Evolutionary conservation across 1,140 invertebrate species (phyloP), one percentile per base, ranked within the genome.

Genomic region (Pteromalus puparum): DNA sequence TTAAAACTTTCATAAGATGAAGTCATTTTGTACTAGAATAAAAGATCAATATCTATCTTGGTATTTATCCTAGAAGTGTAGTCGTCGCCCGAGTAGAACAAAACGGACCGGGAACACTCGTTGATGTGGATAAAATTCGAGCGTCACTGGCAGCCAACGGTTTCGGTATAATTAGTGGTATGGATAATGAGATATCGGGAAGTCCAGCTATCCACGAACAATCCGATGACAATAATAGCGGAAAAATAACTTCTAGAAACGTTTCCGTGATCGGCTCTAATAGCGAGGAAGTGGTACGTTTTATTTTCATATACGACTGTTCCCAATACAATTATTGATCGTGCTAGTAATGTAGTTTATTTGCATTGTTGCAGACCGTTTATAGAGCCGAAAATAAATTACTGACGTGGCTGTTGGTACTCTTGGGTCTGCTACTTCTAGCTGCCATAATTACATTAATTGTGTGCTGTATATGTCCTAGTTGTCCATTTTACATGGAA

Each of bases 401-500:
- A 42, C 91, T 97, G 0, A 95, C 96, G 86, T 97, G 97, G 97
- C 87, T 97, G 24, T 91, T 97, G 28, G 95, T 97, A 79, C 90
- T 97, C 18, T 90, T 97, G 79, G 95, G 96, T 68, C 92, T 97
- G 13, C 89, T 97, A 48, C 94, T 97, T 73, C 94, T 96, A 0
- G 83, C 97, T 24, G 95, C 96, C n/a, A 94, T 97, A 53, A 91
- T 97, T 65, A 94, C 95, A 42, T 90, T 97, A 53, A 95, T 97
- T 77, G 93, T 96, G 30, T 97, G 97, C 91, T 97, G 97, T 88
- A 95, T 97, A 80, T 97, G 96, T 90, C 95, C 96, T 87, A 95
- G 95, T 86, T 97, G 97, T 92, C 97, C 96, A 4, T 94, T 97
- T 77, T 97, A 97, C 87, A 95, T 96, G 92, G 95, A 95, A 74